phyloP scores from a whole-genome alignment of 2,797 vertebrate species.

The Micrastur ruficollis region DNA sequence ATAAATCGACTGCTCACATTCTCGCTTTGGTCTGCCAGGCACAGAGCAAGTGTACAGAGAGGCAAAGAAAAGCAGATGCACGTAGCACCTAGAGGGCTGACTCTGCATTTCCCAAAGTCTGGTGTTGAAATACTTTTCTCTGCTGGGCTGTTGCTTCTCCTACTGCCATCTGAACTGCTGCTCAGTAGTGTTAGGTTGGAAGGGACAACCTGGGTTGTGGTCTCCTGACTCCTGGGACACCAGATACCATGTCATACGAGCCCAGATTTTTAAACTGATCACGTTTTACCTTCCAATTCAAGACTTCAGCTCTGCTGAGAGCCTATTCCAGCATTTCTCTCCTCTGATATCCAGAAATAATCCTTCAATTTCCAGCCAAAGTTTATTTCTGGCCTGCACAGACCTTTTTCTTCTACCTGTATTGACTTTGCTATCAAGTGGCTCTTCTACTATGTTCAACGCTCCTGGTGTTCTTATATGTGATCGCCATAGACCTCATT shows the following conservation, averaged over 20 bases:
- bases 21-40: not conserved
- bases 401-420: not conserved
- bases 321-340: rapidly evolving
- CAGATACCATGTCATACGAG: rapidly evolving
- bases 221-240: not conserved
- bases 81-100: not conserved
- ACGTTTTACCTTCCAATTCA: not conserved
- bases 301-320: not conserved
- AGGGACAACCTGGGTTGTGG: not conserved
- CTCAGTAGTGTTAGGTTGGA: rapidly evolving
- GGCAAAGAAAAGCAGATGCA: not conserved
- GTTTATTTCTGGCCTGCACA: not conserved
- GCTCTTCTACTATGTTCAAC: not conserved
- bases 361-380: not conserved
- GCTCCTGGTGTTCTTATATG: not conserved
- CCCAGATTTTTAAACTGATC: not conserved
- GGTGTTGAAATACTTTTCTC: not conserved
- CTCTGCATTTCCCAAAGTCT: not conserved
- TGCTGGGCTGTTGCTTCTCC: not conserved
- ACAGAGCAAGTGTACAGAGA: not conserved
- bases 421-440: not conserved
- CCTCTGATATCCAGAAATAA: not conserved
- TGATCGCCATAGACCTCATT: not conserved
- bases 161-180: not conserved
- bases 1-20: not conserved